Evolutionary conservation across 2,888 invertebrate species (phyloP), one percentile per base, ranked within the genome.

Genomic region (Papilio elwesi): DNA sequence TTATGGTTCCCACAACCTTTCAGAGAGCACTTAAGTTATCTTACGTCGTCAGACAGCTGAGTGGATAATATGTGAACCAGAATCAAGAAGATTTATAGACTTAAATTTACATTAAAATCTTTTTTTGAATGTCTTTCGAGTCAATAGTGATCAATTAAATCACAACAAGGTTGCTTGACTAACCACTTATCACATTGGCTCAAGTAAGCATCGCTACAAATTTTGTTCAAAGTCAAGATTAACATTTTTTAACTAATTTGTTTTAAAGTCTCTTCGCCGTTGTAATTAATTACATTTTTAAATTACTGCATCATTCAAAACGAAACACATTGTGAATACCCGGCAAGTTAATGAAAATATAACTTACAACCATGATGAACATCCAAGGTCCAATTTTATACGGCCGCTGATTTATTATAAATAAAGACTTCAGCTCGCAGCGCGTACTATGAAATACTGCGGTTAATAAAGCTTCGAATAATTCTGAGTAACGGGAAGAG

Each of bases 1-100:
- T 73, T 73, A 73, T 66, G 69, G 53, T 48, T 64, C 52, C 73
- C 73, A 62, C 73, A 70, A 70, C 73, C 73, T 73, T 70, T 73
- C 67, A 73, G 53, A 70, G 53, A 66, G 66, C 69, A 70, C 65
- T 73, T 67, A 66, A 70, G 73, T 70, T 73, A 59, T 72, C 66
- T 73, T 67, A 16, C 47, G 57, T 16, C 65, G 66, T 47, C 48
- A 68, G 64, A 68, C 38, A 57, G 57, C 68, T 68, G 36, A 62
- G 66, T 53, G 52, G 63, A 64, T 66, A n/a, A 59, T 52, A 49
- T 59, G 49, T 48, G 26, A 26, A 26, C 26, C 26, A 26, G 26
- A 26, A 26, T 26, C 26, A 26, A 26, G 26, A 4, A 26, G 26
- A 26, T 26, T 26, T 26, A 26, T 26, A 26, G 26, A 26, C 26